Conservation (phyloP, 2,888 invertebrate genomes). For the Parasteatoda lunata region DNA sequence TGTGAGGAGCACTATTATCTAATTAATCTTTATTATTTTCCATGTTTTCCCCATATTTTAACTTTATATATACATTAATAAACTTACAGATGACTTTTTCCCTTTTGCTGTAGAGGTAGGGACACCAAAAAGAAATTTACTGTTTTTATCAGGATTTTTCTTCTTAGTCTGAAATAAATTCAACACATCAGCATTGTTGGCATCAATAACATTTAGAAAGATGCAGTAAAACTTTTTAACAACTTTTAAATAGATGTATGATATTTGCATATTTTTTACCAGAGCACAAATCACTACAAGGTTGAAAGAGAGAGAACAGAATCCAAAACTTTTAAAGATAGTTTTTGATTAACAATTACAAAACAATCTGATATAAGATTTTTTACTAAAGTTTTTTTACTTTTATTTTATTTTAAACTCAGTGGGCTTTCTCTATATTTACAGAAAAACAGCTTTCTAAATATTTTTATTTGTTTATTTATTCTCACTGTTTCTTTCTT, state of each 20-base stretch:
- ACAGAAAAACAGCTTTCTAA: no score
- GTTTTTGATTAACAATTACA: no score
- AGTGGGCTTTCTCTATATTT: no score
- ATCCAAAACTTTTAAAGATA: neutral
- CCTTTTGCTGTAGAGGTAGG: neutral
- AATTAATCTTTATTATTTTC: no score
- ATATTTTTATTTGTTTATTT: no score
- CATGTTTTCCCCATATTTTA: neutral
- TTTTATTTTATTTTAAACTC: no score
- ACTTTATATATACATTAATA: neutral
- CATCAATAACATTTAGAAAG: neutral
- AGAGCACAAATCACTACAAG: neutral
- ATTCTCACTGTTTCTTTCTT: no score
- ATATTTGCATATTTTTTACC: neutral
- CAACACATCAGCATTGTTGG: neutral
- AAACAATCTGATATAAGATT: no score
- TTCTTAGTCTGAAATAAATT: constrained; percentile 17
- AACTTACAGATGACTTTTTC: constrained; percentile 19
- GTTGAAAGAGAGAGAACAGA: no score
- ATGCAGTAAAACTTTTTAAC: neutral
- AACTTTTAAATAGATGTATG: neutral
- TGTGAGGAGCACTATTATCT: no score
- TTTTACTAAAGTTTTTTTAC: no score
- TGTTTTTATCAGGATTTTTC: constrained; percentile 24
- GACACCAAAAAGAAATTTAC: neutral